Evolutionary conservation across 2,797 vertebrate species (phyloP).

Genomic region (Loriculus beryllinus): DNA sequence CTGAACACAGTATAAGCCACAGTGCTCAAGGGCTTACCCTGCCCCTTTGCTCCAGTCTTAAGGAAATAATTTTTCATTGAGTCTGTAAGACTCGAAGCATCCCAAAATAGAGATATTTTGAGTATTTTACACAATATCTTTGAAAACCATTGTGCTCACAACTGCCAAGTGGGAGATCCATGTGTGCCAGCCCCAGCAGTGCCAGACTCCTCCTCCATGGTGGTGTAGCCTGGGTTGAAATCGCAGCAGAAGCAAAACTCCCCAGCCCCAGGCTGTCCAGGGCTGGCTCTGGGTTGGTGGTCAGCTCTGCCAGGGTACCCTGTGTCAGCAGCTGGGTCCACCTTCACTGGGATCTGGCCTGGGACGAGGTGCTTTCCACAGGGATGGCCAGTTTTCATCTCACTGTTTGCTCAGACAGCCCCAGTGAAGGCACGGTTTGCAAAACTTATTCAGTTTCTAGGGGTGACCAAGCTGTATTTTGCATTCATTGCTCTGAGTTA

Average conservation of each 20-base stretch:
- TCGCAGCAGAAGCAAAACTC: rapidly evolving
- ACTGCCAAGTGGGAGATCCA: background rate
- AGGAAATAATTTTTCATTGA: background rate
- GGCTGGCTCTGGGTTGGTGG: background rate
- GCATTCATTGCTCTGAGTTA: background rate
- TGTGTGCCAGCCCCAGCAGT: background rate
- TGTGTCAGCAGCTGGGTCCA: rapidly evolving
- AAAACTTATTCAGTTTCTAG: background rate
- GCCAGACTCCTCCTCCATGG: background rate
- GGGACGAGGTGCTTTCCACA: background rate
- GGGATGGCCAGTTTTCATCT: background rate
- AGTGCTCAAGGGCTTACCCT: background rate
- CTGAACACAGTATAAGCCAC: background rate
- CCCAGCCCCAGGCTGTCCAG: rapidly evolving
- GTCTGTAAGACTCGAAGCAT: background rate
- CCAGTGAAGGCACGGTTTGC: background rate
- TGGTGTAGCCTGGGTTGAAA: rapidly evolving
- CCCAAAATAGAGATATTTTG: background rate
- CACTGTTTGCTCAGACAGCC: background rate
- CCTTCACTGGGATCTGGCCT: rapidly evolving
- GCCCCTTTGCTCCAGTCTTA: rapidly evolving
- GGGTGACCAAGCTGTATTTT: background rate
- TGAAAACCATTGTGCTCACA: background rate
- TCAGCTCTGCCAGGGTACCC: background rate
- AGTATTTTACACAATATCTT: background rate